These are phyloP conservation scores for Cheilosia vulpina DNA, from an alignment of 2,888 invertebrate species.

Conservation along the genomic window DNA sequence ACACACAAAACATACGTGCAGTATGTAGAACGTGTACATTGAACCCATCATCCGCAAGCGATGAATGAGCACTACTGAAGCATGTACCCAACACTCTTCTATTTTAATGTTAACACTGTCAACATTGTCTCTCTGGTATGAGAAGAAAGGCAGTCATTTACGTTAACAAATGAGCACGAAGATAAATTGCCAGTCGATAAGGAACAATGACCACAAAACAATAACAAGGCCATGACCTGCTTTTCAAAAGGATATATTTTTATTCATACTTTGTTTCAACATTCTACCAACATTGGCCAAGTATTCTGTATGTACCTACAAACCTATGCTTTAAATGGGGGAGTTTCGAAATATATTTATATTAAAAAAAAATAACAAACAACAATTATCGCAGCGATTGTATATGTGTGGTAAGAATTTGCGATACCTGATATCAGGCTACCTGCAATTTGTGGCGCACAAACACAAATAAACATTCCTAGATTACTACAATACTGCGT, in stretches of 20 bases:
- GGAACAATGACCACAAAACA: conserved; percentile 50
- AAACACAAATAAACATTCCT: too few relatives aligned
- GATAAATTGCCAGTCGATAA: conserved; percentile 31
- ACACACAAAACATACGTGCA: background rate
- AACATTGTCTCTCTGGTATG: conserved; percentile 12
- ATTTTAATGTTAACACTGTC: conserved; percentile 30
- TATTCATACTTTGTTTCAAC: background rate
- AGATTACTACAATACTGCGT: too few relatives aligned
- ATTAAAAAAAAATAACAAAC: background rate
- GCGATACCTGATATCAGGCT: too few relatives aligned
- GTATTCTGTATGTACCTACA: too few relatives aligned
- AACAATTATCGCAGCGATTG: too few relatives aligned
- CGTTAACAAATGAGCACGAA: conserved; percentile 7
- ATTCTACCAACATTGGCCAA: background rate
- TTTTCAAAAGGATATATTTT: conserved; percentile 30
- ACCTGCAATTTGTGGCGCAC: too few relatives aligned
- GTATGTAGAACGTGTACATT: conserved; percentile 19
- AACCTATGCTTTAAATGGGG: too few relatives aligned
- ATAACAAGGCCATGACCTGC: conserved; percentile 59
- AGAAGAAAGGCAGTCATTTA: conserved; percentile 19
- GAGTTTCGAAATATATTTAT: background rate
- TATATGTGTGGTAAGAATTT: too few relatives aligned
- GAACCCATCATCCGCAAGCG: conserved; percentile 36
- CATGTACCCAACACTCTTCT: conserved; percentile 17
- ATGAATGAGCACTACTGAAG: conserved; percentile 12